Conservation (phyloP, 1,140 invertebrate species). For the Psix sp. region DNA sequence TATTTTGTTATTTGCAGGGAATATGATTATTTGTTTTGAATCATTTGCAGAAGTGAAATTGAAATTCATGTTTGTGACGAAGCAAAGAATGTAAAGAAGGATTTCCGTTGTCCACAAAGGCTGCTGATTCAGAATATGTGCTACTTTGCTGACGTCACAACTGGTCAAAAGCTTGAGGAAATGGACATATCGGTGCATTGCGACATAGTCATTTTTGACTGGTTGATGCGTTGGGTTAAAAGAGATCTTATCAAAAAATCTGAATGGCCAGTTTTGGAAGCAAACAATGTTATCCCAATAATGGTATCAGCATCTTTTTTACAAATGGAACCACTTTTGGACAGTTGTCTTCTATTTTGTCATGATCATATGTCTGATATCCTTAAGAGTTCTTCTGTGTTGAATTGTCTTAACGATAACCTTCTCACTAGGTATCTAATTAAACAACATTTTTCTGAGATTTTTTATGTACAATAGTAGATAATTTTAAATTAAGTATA, state of each 20-base stretch:
- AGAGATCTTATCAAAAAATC: slow-evolving; percentile 82
- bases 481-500: no score
- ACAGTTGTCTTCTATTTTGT: slow-evolving; percentile 88
- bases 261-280: slow-evolving; percentile 85
- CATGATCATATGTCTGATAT: slow-evolving; percentile 88
- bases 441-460: not conserved
- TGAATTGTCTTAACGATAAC: slow-evolving; percentile 89
- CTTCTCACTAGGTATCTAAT: slow-evolving; percentile 81
- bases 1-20: no score
- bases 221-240: slow-evolving; percentile 97
- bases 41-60: slow-evolving; percentile 83
- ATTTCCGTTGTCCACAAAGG: slow-evolving; percentile 91
- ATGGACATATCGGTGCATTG: slow-evolving; percentile 98
- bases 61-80: slow-evolving; percentile 93
- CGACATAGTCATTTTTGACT: slow-evolving; percentile 95
- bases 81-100: slow-evolving; percentile 89
- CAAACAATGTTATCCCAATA: slow-evolving; percentile 92
- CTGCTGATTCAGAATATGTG: slow-evolving; percentile 93
- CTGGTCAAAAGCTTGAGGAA: slow-evolving; percentile 91
- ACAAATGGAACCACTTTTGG: slow-evolving; percentile 88
- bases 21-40: no score
- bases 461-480: no score
- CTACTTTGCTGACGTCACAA: slow-evolving; percentile 93
- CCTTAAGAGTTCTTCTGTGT: slow-evolving; percentile 85
- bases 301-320: slow-evolving; percentile 95